Percentiles rank a stretch among this genome's conserved stretches.
Evolutionary conservation across 2,797 vertebrate genomes (phyloP).

Genomic region (Chloroceryle inda): DNA sequence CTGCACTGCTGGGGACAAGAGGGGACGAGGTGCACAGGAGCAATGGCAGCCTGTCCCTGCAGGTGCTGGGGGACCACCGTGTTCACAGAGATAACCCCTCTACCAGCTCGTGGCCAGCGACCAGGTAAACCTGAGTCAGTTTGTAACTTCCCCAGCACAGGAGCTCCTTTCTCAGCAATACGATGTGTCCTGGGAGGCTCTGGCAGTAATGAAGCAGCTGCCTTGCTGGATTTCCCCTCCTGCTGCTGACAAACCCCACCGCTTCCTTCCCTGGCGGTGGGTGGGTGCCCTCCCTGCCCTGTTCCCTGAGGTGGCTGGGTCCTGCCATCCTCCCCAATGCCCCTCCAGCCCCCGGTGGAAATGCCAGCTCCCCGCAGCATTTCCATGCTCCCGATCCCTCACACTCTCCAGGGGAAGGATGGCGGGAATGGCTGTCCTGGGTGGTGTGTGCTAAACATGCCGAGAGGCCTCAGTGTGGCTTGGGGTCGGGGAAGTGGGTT

Average conservation of each 20-base stretch:
- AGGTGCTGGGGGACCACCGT: fast-evolving
- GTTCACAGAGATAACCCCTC: fast-evolving
- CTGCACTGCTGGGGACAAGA: background rate
- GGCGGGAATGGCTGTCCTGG: background rate
- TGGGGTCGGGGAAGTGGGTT: fast-evolving
- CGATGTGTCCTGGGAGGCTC: background rate
- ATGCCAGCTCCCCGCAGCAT: background rate
- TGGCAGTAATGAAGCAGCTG: background rate
- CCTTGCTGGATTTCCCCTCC: slow-evolving; percentile 41
- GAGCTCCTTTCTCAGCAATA: background rate
- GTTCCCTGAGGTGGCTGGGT: fast-evolving
- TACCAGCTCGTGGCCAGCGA: background rate
- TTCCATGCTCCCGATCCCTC: background rate
- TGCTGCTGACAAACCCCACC: background rate
- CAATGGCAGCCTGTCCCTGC: background rate
- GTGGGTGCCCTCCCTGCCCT: background rate
- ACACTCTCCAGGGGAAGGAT: background rate
- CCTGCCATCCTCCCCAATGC: background rate
- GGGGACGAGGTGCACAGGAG: background rate
- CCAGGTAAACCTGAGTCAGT: background rate
- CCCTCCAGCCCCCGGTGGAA: background rate
- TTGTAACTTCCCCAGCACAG: background rate
- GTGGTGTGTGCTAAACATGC: fast-evolving
- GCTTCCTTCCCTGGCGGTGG: background rate
- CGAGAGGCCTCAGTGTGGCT: fast-evolving